These are phyloP conservation scores for Lordiphosa mommai DNA, from an alignment of 1,140 invertebrate genomes.

Conservation along the genomic window DNA sequence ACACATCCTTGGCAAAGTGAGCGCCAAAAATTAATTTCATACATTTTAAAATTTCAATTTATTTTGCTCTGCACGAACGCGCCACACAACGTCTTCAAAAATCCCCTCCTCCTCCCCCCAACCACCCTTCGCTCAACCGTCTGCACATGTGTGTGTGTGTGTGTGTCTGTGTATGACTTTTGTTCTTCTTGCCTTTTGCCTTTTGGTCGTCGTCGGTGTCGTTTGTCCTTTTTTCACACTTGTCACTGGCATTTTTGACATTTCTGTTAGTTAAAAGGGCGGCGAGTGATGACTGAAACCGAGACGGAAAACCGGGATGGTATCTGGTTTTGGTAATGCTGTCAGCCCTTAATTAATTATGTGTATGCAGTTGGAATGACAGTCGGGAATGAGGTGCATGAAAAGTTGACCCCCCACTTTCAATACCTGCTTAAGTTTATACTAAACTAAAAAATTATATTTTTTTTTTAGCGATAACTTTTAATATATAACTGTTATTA, in stretches of 20 bases:
- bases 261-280: conserved; percentile 61
- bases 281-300: conserved; percentile 23
- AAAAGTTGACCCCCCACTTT: too few relatives aligned
- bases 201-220: conserved; percentile 10
- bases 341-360: conserved; percentile 72
- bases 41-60: conserved; percentile 77
- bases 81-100: conserved; percentile 44
- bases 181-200: conserved; percentile 49
- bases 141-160: conserved; percentile 25
- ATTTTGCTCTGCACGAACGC: conserved; percentile 67
- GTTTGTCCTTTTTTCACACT: conserved; percentile 73
- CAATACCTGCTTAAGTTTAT: too few relatives aligned
- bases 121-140: conserved; percentile 3
- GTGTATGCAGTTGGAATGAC: conserved; percentile 65
- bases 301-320: conserved; percentile 12
- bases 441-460: too few relatives aligned
- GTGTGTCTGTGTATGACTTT: conserved; percentile 50
- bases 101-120: neutral
- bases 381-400: conserved; percentile 14
- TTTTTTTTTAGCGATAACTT: too few relatives aligned
- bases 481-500: too few relatives aligned
- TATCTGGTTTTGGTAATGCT: conserved; percentile 30
- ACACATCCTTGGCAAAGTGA: conserved; percentile 24
- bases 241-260: conserved; percentile 76
- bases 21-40: conserved; percentile 74